A percentile compares a stretch with the other conserved stretches of the same genome.
Conservation (phyloP, 2,888 invertebrate species). For the Euzetes globulus region DNA sequence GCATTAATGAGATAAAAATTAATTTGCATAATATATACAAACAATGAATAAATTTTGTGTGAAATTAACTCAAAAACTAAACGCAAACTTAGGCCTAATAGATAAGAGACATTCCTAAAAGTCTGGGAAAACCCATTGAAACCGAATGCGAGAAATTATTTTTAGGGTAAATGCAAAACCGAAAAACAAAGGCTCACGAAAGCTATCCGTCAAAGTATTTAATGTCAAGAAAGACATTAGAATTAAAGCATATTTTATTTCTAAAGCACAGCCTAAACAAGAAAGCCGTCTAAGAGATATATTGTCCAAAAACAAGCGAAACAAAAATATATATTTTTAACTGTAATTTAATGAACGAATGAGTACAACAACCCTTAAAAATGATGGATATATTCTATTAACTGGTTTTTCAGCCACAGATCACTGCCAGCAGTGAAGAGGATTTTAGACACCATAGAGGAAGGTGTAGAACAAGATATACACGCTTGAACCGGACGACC, state of each 20-base stretch:
- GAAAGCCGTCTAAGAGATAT: no score
- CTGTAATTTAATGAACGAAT: not conserved
- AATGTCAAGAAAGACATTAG: not conserved
- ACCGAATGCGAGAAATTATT: not conserved
- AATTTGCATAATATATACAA: not conserved
- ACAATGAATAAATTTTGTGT: not conserved
- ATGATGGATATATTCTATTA: not conserved
- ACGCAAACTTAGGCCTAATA: not conserved
- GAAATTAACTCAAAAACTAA: not conserved
- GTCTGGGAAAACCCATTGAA: not conserved
- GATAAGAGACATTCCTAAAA: not conserved
- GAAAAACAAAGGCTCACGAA: not conserved
- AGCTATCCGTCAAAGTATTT: not conserved
- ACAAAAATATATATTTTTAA: not conserved
- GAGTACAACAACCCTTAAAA: not conserved
- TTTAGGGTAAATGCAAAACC: not conserved
- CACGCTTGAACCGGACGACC: not conserved
- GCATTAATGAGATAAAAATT: not conserved
- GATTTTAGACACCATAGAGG: not conserved
- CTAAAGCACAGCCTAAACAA: not conserved
- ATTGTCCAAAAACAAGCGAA: not conserved
- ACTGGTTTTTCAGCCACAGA: not conserved
- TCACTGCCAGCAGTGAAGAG: not conserved
- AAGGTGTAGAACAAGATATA: not conserved
- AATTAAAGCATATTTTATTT: not conserved